Evolutionary conservation across 2,113 vertebrate species (phyloP).

Genomic region (Guaruba guarouba): DNA sequence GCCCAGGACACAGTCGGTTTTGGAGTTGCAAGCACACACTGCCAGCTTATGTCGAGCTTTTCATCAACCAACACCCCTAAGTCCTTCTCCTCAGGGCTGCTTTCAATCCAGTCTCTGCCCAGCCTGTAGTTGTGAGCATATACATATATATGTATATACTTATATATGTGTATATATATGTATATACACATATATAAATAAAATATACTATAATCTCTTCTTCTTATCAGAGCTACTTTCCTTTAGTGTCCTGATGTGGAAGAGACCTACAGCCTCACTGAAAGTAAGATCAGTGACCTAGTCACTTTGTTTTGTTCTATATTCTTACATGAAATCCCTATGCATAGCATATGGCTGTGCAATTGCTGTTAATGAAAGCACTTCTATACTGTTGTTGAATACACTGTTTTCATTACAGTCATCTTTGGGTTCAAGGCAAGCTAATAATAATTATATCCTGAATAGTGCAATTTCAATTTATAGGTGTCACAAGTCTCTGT

Average conservation of each 20-base stretch:
- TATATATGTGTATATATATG: too few species aligned
- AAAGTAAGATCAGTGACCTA: neutral
- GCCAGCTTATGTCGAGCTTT: neutral
- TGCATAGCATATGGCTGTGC: neutral
- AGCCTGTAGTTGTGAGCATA: neutral
- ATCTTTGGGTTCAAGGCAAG: neutral
- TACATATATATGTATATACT: too few species aligned
- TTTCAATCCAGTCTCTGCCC: neutral
- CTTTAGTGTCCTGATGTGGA: neutral
- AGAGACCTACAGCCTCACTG: neutral
- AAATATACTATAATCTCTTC: neutral
- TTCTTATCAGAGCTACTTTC: neutral
- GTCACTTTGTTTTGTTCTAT: neutral
- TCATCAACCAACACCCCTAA: neutral
- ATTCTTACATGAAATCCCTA: neutral
- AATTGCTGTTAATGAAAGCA: neutral
- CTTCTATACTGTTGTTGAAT: neutral
- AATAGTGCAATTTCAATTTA: neutral
- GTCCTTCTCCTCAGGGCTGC: neutral
- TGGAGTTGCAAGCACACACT: neutral
- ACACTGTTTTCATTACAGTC: neutral
- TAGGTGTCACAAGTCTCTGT: neutral
- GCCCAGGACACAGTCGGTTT: neutral
- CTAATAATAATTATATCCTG: neutral
- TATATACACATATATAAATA: neutral